Evolutionary conservation across 2,888 invertebrate genomes (phyloP), one percentile per base, ranked within the genome.

Genomic region (Petrophora chlorosata): DNA sequence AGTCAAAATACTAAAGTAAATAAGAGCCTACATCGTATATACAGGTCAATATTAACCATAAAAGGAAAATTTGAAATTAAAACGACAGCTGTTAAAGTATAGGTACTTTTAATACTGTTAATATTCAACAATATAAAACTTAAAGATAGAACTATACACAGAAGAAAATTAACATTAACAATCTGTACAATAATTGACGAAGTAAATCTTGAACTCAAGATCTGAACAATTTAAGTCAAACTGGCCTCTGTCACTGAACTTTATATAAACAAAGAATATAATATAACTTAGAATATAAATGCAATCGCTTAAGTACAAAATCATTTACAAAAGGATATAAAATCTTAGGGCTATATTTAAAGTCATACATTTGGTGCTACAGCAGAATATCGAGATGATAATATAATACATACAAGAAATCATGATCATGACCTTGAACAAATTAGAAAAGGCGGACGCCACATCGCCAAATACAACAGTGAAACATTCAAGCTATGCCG

Each of bases 91-190:
- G 26, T 10, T 46, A 42, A 49, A 29, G 59, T 33, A 32, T 38
- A 39, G 53, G 65, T 75, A 71, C 76, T 80, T 86, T 85, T 86
- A 89, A 85, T 89, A 85, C 86, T 83, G 87, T 88, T 88, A 89
- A 88, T 82, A 81, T 84, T 88, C 86, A 89, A 88, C 89, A 89
- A 88, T 85, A 85, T 69, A 81, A 81, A 87, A 87, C 78, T 65
- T 77, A 70, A 75, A 71, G 70, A 80, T 79, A 79, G 67, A 64
- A 73, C 73, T 85, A 76, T 87, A 77, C 77, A 85, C 78, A 79
- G 63, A 73, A 67, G 61, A 60, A 70, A 69, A 72, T 73, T 72
- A 79, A 76, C 68, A 67, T 45, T 69, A 76, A 76, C 74, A 55
- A 68, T 62, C 59, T 48, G 53, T 65, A 68, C 58, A 67, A 63